A percentile compares a stretch with the other conserved stretches of the same genome.
Evolutionary conservation across 2,113 vertebrate species (phyloP).

Genomic region (Lepisosteus oculatus): DNA sequence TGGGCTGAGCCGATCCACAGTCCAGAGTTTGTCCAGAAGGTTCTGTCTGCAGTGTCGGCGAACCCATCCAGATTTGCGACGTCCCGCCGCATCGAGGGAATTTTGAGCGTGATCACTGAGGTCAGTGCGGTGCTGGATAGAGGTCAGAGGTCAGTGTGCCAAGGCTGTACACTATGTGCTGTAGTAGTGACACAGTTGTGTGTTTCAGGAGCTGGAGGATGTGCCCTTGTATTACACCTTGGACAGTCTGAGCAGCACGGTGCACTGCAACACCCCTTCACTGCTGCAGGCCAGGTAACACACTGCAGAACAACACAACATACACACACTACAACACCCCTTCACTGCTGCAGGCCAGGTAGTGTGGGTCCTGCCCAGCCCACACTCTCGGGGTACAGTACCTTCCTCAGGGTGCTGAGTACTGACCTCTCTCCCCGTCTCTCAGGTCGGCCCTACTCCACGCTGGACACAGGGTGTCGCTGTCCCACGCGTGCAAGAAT

Average conservation of each 20-base stretch:
- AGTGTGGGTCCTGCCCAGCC: too few relatives aligned
- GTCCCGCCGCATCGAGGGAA: conserved; percentile 74
- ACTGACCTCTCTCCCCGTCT: not conserved
- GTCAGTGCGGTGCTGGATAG: conserved; percentile 42
- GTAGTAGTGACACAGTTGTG: not conserved
- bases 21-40: conserved; percentile 65
- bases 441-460: conserved; percentile 83
- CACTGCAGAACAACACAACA: not conserved
- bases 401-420: not conserved
- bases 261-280: conserved; percentile 66
- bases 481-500: conserved; percentile 87
- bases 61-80: conserved; percentile 80
- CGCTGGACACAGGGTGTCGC: conserved; percentile 80
- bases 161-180: not conserved
- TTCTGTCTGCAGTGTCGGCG: conserved; percentile 68
- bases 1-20: conserved; percentile 87
- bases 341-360: not conserved
- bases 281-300: conserved; percentile 78
- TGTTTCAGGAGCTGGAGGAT: conserved; percentile 73
- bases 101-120: conserved; percentile 86
- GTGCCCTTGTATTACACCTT: conserved; percentile 79
- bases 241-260: conserved; percentile 71
- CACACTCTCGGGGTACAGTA: not conserved
- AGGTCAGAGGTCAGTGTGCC: too few relatives aligned
- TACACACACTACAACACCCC: not conserved